Conservation (phyloP, 2,797 vertebrate species). For the Paratrypauchen microcephalus region DNA sequence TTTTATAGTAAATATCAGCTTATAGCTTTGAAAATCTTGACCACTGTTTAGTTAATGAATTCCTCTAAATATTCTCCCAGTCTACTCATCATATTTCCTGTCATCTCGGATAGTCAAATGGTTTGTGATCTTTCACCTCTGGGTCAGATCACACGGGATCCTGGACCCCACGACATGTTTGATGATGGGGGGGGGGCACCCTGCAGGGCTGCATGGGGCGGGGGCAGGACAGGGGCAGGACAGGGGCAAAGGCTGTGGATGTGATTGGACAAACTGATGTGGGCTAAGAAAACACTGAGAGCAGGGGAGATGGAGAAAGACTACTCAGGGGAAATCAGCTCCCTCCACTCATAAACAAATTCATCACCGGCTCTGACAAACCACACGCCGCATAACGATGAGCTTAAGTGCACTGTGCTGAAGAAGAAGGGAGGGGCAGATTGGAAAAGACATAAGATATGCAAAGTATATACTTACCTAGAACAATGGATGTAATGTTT, state of each 20-base stretch:
- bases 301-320: conserved; percentile 55
- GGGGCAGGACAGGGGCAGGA: background rate
- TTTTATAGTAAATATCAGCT: too few species aligned
- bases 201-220: conserved; percentile 32
- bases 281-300: conserved; percentile 43
- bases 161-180: conserved; percentile 11
- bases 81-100: conserved; percentile 18
- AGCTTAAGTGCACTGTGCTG: conserved; percentile 69
- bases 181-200: conserved; percentile 26
- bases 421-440: conserved; percentile 39
- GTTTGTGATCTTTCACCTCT: conserved; percentile 38
- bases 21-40: background rate
- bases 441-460: conserved; percentile 37
- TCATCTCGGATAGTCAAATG: conserved; percentile 25
- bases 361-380: conserved; percentile 83
- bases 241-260: conserved; percentile 22
- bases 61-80: conserved; percentile 13
- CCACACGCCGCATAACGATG: conserved; percentile 77
- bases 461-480: conserved; percentile 18
- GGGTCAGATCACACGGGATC: conserved; percentile 39
- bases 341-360: conserved; percentile 82
- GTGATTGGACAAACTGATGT: conserved; percentile 60
- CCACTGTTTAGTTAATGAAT: background rate
- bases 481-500: conserved; percentile 14
- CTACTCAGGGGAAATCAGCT: conserved; percentile 84